A percentile compares a stretch with the other conserved stretches of the same genome.
Evolutionary conservation across 1,140 invertebrate species (phyloP).

Genomic region (Lepidurus arcticus): DNA sequence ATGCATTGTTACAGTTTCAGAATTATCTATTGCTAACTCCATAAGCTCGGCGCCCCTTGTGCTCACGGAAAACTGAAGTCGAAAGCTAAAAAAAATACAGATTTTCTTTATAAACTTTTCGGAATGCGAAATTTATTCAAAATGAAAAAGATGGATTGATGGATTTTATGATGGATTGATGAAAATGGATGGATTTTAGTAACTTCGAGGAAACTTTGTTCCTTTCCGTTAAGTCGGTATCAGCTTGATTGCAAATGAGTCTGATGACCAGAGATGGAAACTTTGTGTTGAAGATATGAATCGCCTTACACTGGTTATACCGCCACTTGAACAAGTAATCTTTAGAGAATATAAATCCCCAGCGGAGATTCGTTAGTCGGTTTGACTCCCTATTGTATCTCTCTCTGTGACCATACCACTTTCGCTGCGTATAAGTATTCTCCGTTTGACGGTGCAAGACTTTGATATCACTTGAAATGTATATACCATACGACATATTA

Average conservation of each 20-base stretch:
- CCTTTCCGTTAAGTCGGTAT: not conserved
- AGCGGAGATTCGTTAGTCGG: not conserved
- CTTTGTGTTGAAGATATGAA: not conserved
- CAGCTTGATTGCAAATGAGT: not conserved
- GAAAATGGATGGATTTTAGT: not conserved
- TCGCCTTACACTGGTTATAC: not conserved
- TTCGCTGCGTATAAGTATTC: not conserved
- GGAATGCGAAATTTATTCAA: not conserved
- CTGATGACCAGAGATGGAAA: not conserved
- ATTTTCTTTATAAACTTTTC: not conserved
- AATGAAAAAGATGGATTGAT: not conserved
- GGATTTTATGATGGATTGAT: no score
- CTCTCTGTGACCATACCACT: not conserved
- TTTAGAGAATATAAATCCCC: not conserved
- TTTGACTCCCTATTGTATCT: slow-evolving; percentile 7
- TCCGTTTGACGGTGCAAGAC: not conserved
- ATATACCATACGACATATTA: not conserved
- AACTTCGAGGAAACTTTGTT: not conserved
- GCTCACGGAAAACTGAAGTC: not conserved
- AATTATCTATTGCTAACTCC: not conserved
- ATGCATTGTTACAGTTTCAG: not conserved
- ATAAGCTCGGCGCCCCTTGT: not conserved
- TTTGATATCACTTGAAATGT: not conserved
- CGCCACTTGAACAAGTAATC: not conserved
- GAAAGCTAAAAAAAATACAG: not conserved